Conservation (phyloP, 2,888 invertebrate genomes). For the Drosophila setosimentum region DNA sequence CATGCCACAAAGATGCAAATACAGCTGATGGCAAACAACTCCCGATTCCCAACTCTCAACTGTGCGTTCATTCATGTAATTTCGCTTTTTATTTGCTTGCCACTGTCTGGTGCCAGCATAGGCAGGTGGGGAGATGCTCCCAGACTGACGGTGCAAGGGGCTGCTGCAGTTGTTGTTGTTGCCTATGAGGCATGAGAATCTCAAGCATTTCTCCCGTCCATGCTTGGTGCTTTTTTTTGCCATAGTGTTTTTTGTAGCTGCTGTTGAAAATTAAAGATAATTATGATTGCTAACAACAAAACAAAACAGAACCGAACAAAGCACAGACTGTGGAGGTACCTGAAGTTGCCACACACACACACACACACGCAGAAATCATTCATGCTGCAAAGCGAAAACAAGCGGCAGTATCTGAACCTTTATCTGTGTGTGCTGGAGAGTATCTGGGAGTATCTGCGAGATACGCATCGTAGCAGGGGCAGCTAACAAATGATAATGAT, state of each 20-base stretch:
- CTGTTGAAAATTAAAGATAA: conserved; percentile 66
- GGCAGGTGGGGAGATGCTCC: neutral
- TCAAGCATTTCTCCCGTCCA: conserved; percentile 26
- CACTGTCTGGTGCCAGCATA: conserved; percentile 1
- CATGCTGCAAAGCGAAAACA: conserved; percentile 48
- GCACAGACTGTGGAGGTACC: conserved; percentile 30
- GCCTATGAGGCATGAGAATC: conserved; percentile 46
- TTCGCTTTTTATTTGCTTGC: conserved; percentile 54
- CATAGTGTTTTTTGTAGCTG: conserved; percentile 20
- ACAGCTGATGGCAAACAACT: conserved; percentile 11
- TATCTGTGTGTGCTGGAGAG: neutral
- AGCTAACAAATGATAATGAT: conserved; percentile 70
- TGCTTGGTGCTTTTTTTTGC: conserved; percentile 14
- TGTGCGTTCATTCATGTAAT: conserved; percentile 63
- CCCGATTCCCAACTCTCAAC: conserved; percentile 7
- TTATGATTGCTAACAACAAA: conserved; percentile 68
- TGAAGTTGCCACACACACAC: conserved; percentile 28
- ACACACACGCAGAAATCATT: conserved; percentile 51
- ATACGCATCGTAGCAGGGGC: conserved; percentile 52
- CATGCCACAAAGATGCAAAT: neutral
- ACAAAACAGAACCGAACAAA: conserved; percentile 13
- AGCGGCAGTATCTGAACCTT: conserved; percentile 13
- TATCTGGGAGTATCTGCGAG: conserved; percentile 37
- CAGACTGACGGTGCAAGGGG: conserved; percentile 9
- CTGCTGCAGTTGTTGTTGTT: conserved; percentile 3